phyloP scores from a whole-genome alignment of 2,888 invertebrate genomes.

The Acrobasis consociella region DNA sequence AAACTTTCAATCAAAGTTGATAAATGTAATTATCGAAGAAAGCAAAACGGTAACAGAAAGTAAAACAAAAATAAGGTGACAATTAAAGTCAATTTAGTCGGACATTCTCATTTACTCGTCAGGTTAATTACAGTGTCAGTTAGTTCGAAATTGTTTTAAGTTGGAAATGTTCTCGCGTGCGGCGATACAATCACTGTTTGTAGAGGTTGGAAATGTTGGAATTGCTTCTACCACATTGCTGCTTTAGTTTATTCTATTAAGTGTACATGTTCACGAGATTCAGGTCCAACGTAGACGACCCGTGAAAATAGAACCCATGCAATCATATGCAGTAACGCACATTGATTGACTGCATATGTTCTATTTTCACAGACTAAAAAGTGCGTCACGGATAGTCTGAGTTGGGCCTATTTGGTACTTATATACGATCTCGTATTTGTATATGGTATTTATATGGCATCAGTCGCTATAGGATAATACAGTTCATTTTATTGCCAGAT shows the following conservation, averaged over 20 bases:
- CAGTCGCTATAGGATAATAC: too few relatives aligned
- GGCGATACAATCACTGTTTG: constrained; percentile 16
- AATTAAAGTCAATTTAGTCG: constrained; percentile 9
- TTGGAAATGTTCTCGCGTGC: constrained; percentile 19
- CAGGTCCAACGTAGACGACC: too few relatives aligned
- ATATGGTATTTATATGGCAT: too few relatives aligned
- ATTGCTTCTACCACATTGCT: neutral
- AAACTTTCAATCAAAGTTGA: neutral
- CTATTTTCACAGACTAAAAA: too few relatives aligned
- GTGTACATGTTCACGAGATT: too few relatives aligned
- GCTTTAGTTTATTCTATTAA: neutral
- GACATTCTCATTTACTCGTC: constrained; percentile 16
- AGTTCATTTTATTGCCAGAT: too few relatives aligned
- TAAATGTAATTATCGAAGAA: constrained; percentile 1
- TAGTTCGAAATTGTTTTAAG: constrained; percentile 18
- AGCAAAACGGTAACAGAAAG: neutral
- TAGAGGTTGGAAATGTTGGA: neutral
- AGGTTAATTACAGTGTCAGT: constrained; percentile 19
- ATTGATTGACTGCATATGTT: too few relatives aligned
- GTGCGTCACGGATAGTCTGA: too few relatives aligned
- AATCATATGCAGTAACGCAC: too few relatives aligned
- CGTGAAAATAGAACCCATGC: too few relatives aligned
- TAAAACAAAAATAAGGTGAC: constrained; percentile 10
- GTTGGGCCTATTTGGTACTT: too few relatives aligned
- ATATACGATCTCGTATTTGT: too few relatives aligned